Conservation (phyloP, 2,113 vertebrate species). For the Macrotis lagotis region DNA sequence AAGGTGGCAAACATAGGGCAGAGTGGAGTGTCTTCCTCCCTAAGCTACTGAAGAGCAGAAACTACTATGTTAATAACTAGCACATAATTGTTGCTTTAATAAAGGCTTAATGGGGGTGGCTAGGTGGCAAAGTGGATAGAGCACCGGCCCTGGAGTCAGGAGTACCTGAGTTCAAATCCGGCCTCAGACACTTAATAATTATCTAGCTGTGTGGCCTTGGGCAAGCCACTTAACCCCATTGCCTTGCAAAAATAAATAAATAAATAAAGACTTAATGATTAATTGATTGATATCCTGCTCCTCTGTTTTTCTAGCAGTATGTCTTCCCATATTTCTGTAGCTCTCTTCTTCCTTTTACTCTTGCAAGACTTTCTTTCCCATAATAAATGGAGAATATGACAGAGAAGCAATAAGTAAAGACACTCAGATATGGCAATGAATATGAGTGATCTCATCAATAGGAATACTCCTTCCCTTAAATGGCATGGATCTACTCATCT, state of each 20-base stretch:
- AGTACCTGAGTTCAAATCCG: no score
- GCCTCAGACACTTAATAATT: no score
- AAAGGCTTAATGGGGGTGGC: no score
- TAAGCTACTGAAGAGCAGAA: background rate
- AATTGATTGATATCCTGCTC: background rate
- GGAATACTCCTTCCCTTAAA: background rate
- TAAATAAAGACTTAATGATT: background rate
- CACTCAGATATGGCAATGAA: no score
- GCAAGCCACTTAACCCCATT: no score
- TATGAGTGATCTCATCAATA: background rate
- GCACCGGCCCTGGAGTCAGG: no score
- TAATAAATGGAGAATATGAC: background rate
- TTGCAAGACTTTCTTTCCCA: background rate
- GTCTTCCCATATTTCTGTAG: background rate
- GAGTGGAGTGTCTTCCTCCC: background rate
- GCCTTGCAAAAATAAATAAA: no score
- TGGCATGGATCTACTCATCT: background rate
- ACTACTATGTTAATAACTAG: background rate
- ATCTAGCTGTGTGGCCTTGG: no score
- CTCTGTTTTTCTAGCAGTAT: background rate
- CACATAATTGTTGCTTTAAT: background rate
- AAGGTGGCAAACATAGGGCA: no score
- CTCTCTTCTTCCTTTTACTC: background rate
- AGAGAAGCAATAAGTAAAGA: background rate
- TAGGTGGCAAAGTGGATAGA: no score